Percentiles rank a stretch among this genome's conserved stretches.
These are phyloP conservation scores for Xestia sexstrigata DNA, from an alignment of 2,888 invertebrate species.

Conservation along the genomic window DNA sequence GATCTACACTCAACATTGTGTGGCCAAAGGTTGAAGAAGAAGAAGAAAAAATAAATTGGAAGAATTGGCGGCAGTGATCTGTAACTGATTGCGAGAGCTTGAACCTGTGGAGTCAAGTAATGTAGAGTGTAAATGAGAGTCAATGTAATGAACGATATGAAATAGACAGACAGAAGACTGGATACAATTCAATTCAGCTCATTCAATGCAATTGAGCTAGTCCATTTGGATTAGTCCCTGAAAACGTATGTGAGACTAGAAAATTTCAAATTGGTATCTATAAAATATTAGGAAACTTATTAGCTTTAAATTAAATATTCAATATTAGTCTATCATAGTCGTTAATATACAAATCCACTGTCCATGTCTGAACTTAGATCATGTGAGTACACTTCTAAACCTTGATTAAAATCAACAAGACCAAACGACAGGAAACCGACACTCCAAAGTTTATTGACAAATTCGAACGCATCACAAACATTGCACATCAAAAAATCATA, in stretches of 20 bases:
- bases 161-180: not conserved
- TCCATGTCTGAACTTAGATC: not conserved
- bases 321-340: not conserved
- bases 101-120: too few species aligned
- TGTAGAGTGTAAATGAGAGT: not conserved
- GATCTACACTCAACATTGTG: too few species aligned
- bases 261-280: not conserved
- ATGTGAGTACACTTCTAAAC: not conserved
- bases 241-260: not conserved
- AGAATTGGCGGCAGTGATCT: not conserved
- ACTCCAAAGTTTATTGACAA: conserved; percentile 35
- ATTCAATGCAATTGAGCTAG: too few species aligned
- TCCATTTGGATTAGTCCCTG: not conserved
- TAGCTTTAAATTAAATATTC: not conserved
- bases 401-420: conserved; percentile 19
- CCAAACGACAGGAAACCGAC: conserved; percentile 15
- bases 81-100: not conserved
- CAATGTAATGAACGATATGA: not conserved
- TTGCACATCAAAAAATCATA: conserved; percentile 40
- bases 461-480: conserved; percentile 45
- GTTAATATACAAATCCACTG: not conserved
- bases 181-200: not conserved
- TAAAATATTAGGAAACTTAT: not conserved
- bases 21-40: too few species aligned
- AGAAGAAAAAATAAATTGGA: not conserved